Evolutionary conservation across 2,888 invertebrate species (phyloP), one percentile per base, ranked within the genome.

Genomic region (Drosophila colorata): DNA sequence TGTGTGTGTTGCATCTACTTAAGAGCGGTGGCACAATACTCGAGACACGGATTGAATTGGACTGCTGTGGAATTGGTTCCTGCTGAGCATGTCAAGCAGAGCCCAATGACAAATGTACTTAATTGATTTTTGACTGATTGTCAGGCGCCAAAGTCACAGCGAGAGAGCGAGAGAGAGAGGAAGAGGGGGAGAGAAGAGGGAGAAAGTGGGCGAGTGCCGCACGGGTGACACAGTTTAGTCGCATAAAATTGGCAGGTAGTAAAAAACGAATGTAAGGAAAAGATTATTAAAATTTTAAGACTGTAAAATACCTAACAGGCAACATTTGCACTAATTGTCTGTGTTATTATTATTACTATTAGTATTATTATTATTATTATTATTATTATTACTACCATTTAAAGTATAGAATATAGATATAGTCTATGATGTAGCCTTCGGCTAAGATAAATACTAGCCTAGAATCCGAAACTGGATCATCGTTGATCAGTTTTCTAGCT

Each of bases 71-170:
- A 44, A 18, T 31, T 58, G 46, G 38, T 40, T 28, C 20, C 31
- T 13, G 11, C 57, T 33, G 47, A 69, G 53, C 64, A 52, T 77
- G 75, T 77, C 79, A 77, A 63, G 63, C 20, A 23, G 52, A 46
- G 35, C 60, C 28, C 65, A 66, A 56, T 74, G 70, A 74, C 66
- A 75, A 78, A 63, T 69, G 75, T 63, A 60, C 76, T 78, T 77
- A 78, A 77, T 74, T 77, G 76, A 77, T 77, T 78, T 77, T 64
- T 77, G 79, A 77, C 75, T 76, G 74, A 76, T 69, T 78, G 74
- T 58, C 75, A 72, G 69, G 47, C 41, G 28, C 51, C 31, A 35
- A 46, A 43, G 35, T 13, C 13, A 8, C 37, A 48, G n/a, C 7
- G 67, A 11, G 20, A 31, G 46, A 25, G n/a, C 4, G 1, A 9